phyloP scores from a whole-genome alignment of 2,797 vertebrate species.

The Tapera naevia region DNA sequence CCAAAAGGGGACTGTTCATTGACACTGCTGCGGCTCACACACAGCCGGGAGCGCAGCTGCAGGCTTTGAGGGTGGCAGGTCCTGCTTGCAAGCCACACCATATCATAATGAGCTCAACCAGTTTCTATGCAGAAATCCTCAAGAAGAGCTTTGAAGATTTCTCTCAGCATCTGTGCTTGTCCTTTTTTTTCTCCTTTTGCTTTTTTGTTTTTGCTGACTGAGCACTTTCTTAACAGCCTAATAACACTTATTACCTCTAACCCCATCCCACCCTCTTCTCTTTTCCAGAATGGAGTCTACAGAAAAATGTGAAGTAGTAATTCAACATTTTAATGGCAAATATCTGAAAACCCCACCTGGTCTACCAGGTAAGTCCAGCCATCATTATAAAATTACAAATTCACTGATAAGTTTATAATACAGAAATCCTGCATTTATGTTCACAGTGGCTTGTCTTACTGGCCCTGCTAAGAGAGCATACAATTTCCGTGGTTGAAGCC shows the following conservation, averaged over 20 bases:
- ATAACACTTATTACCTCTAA: not conserved
- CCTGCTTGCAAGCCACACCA: not conserved
- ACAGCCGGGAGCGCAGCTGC: not conserved
- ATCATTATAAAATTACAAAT: not conserved
- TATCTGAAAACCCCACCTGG: conserved; percentile 97
- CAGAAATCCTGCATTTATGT: not conserved
- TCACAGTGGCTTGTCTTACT: not conserved
- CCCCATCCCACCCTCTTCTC: conserved; percentile 24
- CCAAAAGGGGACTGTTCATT: not conserved
- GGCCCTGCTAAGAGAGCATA: not conserved
- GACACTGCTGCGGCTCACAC: not conserved
- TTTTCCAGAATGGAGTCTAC: conserved; percentile 95
- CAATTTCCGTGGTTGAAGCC: not conserved
- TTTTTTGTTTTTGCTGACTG: conserved; percentile 5
- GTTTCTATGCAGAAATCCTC: not conserved
- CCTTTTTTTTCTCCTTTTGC: not conserved
- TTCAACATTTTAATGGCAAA: conserved; percentile 98
- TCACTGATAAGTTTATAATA: not conserved
- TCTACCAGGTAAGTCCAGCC: conserved; percentile 88
- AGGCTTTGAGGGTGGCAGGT: not conserved
- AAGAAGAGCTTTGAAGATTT: conserved; percentile 35
- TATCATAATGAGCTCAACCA: not conserved
- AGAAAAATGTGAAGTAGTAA: conserved; percentile 98
- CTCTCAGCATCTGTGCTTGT: conserved; percentile 4
- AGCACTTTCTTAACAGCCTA: not conserved